A percentile compares a stretch with the other conserved stretches of the same genome.
Conservation (phyloP, 1,140 invertebrate species). For the Meteorus sp. region DNA sequence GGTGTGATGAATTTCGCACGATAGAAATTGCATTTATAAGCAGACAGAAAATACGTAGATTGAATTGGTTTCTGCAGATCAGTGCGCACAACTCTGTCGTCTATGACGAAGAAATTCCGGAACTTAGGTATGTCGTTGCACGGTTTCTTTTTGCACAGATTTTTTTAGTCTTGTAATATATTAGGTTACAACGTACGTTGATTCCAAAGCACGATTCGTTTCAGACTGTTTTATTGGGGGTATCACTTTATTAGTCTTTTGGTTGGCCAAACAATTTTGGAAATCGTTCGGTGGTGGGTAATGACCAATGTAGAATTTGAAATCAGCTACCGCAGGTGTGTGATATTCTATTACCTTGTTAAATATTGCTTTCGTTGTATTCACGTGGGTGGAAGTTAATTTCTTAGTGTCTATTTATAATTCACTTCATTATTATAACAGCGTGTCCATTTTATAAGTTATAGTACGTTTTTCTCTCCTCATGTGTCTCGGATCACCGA, state of each 20-base stretch:
- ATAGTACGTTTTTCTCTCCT: background rate
- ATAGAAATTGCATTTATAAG: slow-evolving; percentile 1
- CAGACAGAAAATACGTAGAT: background rate
- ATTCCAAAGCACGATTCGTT: background rate
- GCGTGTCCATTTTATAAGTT: background rate
- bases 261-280: background rate
- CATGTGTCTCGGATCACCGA: slow-evolving; percentile 19
- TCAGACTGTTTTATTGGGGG: background rate
- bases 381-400: slow-evolving; percentile 51
- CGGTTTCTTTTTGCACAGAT: slow-evolving; percentile 12
- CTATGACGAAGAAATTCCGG: background rate
- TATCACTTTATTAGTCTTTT: background rate
- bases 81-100: background rate
- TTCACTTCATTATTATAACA: slow-evolving; percentile 7
- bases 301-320: slow-evolving; percentile 9
- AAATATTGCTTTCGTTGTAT: slow-evolving; percentile 61
- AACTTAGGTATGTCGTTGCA: slow-evolving; percentile 22
- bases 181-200: slow-evolving; percentile 20
- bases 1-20: background rate
- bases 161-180: slow-evolving; percentile 24
- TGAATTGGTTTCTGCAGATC: too few relatives aligned
- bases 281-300: background rate
- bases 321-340: background rate
- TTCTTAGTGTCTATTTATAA: slow-evolving; percentile 1
- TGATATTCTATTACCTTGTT: slow-evolving; percentile 46